A percentile compares a stretch with the other conserved stretches of the same genome.
Conservation (phyloP, 2,888 invertebrate species). For the Hirtodrosophila alboralis region DNA sequence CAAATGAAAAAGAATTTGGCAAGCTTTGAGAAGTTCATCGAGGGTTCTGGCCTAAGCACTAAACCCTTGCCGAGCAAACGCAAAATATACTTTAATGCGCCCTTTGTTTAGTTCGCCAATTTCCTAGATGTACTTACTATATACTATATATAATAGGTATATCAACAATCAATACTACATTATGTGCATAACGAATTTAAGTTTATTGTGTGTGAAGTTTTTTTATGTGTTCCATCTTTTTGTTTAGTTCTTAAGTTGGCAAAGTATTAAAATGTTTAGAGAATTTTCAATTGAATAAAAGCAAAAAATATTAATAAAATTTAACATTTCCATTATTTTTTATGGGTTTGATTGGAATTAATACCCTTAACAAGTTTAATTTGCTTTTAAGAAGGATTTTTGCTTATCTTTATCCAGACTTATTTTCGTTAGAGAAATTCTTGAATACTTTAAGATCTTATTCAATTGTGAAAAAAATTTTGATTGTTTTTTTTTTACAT, state of each 20-base stretch:
- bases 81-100: conserved; percentile 83
- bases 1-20: conserved; percentile 76
- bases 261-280: conserved; percentile 63
- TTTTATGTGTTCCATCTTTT: conserved; percentile 48
- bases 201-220: conserved; percentile 32
- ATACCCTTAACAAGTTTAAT: no score
- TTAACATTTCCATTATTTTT: no score
- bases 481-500: no score
- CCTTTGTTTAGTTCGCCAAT: conserved; percentile 79
- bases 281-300: conserved; percentile 58
- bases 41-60: conserved; percentile 80
- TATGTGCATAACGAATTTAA: conserved; percentile 53
- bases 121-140: conserved; percentile 26
- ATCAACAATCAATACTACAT: conserved; percentile 22
- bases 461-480: no score
- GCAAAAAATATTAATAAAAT: conserved; percentile 20
- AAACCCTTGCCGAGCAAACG: conserved; percentile 83
- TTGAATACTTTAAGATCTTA: no score
- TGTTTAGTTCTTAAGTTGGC: conserved; percentile 57
- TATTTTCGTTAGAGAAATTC: no score
- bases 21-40: conserved; percentile 83
- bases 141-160: conserved; percentile 4
- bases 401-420: no score
- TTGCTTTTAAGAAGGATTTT: no score
- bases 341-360: no score